Evolutionary conservation across 2,888 invertebrate genomes (phyloP).

Genomic region (Drosophila recens): DNA sequence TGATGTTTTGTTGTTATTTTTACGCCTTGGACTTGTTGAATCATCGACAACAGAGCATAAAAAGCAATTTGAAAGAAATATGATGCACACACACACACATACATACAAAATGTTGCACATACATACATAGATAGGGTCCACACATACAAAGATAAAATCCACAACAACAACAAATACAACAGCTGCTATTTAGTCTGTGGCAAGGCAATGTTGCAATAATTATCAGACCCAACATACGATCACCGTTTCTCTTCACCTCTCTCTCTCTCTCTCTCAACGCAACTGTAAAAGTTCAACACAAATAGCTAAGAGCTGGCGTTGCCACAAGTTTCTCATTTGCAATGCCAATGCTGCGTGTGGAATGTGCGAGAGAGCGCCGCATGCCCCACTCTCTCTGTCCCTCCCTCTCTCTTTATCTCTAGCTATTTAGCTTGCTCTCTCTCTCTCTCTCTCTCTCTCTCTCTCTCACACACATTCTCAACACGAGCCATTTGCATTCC

Average conservation of each 20-base stretch:
- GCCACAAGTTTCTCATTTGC: slow-evolving; percentile 48
- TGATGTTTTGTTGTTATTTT: slow-evolving; percentile 58
- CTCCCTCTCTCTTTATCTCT: not conserved
- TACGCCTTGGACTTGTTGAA: slow-evolving; percentile 71
- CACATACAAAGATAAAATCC: slow-evolving; percentile 35
- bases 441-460: not conserved
- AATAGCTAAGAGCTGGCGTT: slow-evolving; percentile 36
- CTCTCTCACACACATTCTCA: not conserved
- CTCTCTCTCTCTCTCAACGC: slow-evolving; percentile 15
- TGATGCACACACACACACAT: slow-evolving; percentile 48
- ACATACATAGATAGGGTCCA: slow-evolving; percentile 23
- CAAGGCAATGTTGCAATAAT: slow-evolving; percentile 69
- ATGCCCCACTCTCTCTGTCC: not conserved
- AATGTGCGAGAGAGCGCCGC: slow-evolving; percentile 40
- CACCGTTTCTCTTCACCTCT: no score
- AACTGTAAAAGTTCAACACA: slow-evolving; percentile 61
- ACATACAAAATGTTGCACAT: slow-evolving; percentile 13
- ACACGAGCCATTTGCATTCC: slow-evolving; percentile 39
- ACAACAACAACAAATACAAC: slow-evolving; percentile 29
- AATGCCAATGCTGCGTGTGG: slow-evolving; percentile 57
- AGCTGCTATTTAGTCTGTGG: slow-evolving; percentile 19
- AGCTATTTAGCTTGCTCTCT: not conserved
- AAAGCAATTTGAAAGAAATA: slow-evolving; percentile 65
- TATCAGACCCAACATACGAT: slow-evolving; percentile 47
- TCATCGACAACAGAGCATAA: slow-evolving; percentile 65